Base-by-base conservation (phyloP, 2,888 invertebrate species). In the Orthonevra nobilis region DNA sequence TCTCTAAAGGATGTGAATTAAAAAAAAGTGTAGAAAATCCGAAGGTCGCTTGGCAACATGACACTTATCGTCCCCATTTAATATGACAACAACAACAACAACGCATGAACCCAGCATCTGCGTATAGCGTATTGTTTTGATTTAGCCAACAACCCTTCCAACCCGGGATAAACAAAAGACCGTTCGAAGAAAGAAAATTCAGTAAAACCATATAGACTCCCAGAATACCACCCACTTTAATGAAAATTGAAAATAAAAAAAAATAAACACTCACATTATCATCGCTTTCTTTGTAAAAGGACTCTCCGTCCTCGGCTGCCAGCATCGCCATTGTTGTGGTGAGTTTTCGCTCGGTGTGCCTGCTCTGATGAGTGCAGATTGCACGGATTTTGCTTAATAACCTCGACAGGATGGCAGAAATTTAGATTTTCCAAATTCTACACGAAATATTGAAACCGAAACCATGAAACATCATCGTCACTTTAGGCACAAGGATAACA, bases 341-440 rank as follows among this genome's bases (percentile, higher is more conserved):
- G 66, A 46, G 44, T 36, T 75, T 23, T 36, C 64, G 70, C 32
- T 68, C 48, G 34, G 40, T 54, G 28, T 63, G 56, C 50, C 54
- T 70, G 58, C 38, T 54, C 68, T 72, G 72, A 52, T 52, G 34
- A 69, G 81, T 81, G 81, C 81, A 81, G 40, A 81, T 74, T 52
- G 81, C 81, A 81, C 81, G 69, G 63, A 74, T 69, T 69, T 81
- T 81, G 15, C 74, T 81, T 46, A 81, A 32, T 74, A 81, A 74
- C 74, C 58, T 81, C 81, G 81, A 74, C 81, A 81, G 81, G 68
- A 63, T 81, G 68, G 58, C 74, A 52, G 46, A 38, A 50, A 36
- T 54, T 61, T 46, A 9, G 34, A 12, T 54, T 60, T 30, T 28
- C 28, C 7, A 52, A 15, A 42, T 30, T 52, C n/a, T 60, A 34